Conservation (phyloP, 1,140 invertebrate species). For the Venturia canescens region DNA sequence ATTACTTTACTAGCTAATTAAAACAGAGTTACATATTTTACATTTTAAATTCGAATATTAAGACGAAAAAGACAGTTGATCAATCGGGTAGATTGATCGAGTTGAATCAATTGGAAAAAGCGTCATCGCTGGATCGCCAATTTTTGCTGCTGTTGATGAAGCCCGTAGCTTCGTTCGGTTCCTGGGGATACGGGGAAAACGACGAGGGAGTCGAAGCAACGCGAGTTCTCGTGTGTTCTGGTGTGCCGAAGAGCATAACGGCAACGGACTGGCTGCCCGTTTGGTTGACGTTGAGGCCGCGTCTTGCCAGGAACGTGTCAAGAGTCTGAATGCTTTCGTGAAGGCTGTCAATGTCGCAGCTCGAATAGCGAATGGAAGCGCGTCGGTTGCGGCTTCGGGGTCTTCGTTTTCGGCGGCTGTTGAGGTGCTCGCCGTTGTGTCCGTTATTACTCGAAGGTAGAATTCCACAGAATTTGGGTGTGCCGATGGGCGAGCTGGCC, state of each 20-base stretch:
- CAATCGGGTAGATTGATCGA: no score
- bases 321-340: slow-evolving; percentile 67
- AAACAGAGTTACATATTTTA: not conserved
- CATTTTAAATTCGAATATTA: not conserved
- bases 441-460: not conserved
- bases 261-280: slow-evolving; percentile 51
- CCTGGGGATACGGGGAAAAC: slow-evolving; percentile 22
- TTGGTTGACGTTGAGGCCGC: slow-evolving; percentile 39
- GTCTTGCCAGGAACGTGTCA: slow-evolving; percentile 65
- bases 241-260: slow-evolving; percentile 64
- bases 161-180: slow-evolving; percentile 21
- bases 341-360: slow-evolving; percentile 65
- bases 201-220: slow-evolving; percentile 35
- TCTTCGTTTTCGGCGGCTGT: not conserved
- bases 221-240: slow-evolving; percentile 50
- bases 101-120: slow-evolving; percentile 54
- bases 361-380: slow-evolving; percentile 45
- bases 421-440: not conserved
- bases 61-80: no score
- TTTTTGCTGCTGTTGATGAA: slow-evolving; percentile 41
- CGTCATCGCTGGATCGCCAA: slow-evolving; percentile 62
- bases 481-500: slow-evolving; percentile 49
- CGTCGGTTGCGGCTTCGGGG: not conserved
- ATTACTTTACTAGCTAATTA: no score
- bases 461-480: slow-evolving; percentile 4